Evolutionary conservation across 2,113 vertebrate species (phyloP).

Genomic region (Chroicocephalus ridibundus): DNA sequence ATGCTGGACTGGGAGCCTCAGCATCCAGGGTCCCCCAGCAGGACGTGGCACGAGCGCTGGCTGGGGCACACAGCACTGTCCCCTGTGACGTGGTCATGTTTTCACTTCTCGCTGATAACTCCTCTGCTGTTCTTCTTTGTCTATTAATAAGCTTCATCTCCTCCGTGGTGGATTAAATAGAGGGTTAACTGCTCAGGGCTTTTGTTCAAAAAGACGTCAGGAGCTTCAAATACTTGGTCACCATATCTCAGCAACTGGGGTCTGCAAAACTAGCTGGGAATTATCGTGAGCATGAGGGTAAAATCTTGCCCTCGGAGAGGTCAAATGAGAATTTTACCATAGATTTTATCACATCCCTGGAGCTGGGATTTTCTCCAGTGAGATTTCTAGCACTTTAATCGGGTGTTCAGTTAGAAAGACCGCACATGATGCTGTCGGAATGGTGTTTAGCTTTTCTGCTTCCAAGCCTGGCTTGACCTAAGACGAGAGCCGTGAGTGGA

Average conservation of each 20-base stretch:
- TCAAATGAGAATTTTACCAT: not conserved
- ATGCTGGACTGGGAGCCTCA: not conserved
- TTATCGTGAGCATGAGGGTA: not conserved
- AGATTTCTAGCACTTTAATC: not conserved
- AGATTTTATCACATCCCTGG: not conserved
- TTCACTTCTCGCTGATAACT: not conserved
- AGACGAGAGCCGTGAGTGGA: not conserved
- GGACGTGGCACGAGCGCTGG: not conserved
- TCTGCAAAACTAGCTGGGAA: not conserved
- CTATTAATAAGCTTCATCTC: not conserved
- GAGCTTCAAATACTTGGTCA: not conserved
- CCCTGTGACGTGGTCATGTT: not conserved
- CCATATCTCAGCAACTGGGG: not conserved
- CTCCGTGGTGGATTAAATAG: not conserved
- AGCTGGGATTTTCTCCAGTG: not conserved
- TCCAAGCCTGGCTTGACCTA: conserved; percentile 27
- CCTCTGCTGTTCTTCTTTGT: not conserved
- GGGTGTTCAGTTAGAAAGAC: not conserved
- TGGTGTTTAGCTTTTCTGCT: conserved; percentile 30
- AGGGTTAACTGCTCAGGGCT: not conserved
- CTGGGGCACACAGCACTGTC: rapidly evolving
- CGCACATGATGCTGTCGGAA: not conserved
- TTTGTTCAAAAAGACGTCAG: not conserved
- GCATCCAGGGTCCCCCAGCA: not conserved
- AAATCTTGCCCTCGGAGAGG: not conserved